Base-by-base conservation (phyloP, 37 sponge, comb jelly and placozoan genomes). In the Geodia barretti region DNA sequence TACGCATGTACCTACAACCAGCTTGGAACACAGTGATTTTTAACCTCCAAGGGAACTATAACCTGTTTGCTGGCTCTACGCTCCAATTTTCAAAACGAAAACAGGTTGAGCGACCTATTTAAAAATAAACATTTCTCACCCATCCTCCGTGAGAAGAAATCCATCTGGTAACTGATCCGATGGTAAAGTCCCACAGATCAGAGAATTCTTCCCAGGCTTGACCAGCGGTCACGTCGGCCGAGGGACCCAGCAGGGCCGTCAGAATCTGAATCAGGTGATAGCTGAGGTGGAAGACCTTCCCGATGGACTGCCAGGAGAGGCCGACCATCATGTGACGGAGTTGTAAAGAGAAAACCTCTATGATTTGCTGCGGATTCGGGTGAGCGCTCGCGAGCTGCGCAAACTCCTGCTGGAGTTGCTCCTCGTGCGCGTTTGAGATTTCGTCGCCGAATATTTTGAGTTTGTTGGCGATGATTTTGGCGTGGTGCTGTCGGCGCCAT, bases 101-200 rank as follows among this genome's bases (percentile, higher is more conserved):
- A n/a, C n/a, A n/a, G n/a, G n/a, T n/a, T n/a, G n/a, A n/a, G n/a
- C n/a, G n/a, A n/a, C n/a, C n/a, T n/a, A n/a, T n/a, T n/a, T n/a
- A n/a, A n/a, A n/a, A n/a, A n/a, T n/a, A n/a, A n/a, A n/a, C 14
- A 47, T 7, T 47, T 47, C 84, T 69, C 70, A 84, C 84, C 84
- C 84, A 70, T 34, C 84, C 77, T 21, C 84, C 84, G 40, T 60
- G 54, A 37, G 60, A 41, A 8, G 39, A 36, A 33, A 84, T 84
- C 84, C 84, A 84, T 32, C 62, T 64, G 2, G 58, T 62, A 5
- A 84, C 70, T 0, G 35, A 3, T 26, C 31, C 30, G n/a, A 84
- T 24, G 20, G 75, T 58, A 21, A 54, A 0, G 26, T 70, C 39
- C 84, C 84, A 84, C 19, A 77, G 60, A 30, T 77, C 39, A 21